A percentile compares a stretch with the other conserved stretches of the same genome.
Evolutionary conservation across 2,797 vertebrate genomes (phyloP).

Genomic region (Ctenosaura bakeri): DNA sequence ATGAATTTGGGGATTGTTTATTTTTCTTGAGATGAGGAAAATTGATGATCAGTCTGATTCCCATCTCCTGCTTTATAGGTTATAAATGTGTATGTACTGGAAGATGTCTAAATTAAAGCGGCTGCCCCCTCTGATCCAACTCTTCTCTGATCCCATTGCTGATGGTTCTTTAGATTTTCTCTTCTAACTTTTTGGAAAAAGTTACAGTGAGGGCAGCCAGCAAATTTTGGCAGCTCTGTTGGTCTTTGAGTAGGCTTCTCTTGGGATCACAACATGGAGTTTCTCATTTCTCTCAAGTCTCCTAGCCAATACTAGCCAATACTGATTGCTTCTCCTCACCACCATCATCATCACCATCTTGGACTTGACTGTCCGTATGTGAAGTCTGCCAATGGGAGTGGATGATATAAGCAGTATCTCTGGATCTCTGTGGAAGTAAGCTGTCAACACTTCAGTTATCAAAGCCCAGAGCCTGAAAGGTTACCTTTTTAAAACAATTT

Average conservation of each 20-base stretch:
- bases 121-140: not conserved
- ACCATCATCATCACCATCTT: not conserved
- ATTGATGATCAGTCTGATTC: not conserved
- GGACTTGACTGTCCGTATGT: not conserved
- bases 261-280: not conserved
- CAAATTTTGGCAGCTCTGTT: conserved; percentile 15
- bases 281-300: not conserved
- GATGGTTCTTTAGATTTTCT: not conserved
- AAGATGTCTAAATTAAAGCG: not conserved
- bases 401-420: not conserved
- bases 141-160: not conserved
- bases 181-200: not conserved
- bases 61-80: not conserved
- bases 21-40: not conserved
- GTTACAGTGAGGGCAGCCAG: not conserved
- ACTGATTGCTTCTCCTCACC: not conserved
- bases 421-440: not conserved
- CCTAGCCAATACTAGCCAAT: conserved; percentile 10
- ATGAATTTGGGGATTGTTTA: not conserved
- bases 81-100: not conserved
- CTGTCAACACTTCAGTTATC: not conserved
- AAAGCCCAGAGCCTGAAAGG: not conserved
- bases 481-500: no score
- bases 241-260: not conserved
- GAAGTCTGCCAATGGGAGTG: not conserved